Conservation (phyloP, 2,797 vertebrate genomes). For the Menidia menidia region DNA sequence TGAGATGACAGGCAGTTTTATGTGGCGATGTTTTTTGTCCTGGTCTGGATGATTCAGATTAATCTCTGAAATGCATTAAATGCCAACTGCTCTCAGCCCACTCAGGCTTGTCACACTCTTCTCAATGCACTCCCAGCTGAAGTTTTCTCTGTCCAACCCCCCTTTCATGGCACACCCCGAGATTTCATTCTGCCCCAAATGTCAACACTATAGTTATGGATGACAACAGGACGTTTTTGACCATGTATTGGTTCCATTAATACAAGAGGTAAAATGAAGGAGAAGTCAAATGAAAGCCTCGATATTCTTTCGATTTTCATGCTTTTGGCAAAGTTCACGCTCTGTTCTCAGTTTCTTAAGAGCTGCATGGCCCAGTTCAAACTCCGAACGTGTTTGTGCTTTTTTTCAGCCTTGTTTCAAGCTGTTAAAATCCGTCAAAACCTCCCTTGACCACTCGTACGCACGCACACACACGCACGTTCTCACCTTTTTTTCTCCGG, state of each 20-base stretch:
- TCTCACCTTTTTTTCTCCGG: constrained; percentile 48
- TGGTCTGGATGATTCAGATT: constrained; percentile 29
- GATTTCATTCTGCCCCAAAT: constrained; percentile 43
- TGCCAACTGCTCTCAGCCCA: constrained; percentile 41
- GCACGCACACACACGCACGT: constrained; percentile 10
- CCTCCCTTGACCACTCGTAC: constrained; percentile 31
- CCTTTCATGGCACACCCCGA: constrained; percentile 28
- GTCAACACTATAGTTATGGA: constrained; percentile 47
- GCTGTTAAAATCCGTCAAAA: constrained; percentile 70
- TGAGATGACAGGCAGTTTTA: constrained; percentile 3
- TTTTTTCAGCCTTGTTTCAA: constrained; percentile 43
- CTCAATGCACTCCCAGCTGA: constrained; percentile 28
- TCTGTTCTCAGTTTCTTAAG: constrained; percentile 33
- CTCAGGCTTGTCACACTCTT: constrained; percentile 40
- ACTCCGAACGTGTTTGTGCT: constrained; percentile 45
- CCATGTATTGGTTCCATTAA: constrained; percentile 15
- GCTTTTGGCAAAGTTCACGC: constrained; percentile 30
- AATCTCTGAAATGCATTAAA: constrained; percentile 24
- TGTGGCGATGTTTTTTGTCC: constrained; percentile 2
- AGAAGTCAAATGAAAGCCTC: constrained; percentile 1
- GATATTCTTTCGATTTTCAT: constrained; percentile 35
- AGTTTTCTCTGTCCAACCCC: constrained; percentile 40
- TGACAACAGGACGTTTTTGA: neutral
- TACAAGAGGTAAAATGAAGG: constrained; percentile 26
- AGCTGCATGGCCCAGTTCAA: constrained; percentile 54